Evolutionary conservation across 1,140 invertebrate genomes (phyloP), one percentile per base, ranked within the genome.

Genomic region (Radopholus similis): DNA sequence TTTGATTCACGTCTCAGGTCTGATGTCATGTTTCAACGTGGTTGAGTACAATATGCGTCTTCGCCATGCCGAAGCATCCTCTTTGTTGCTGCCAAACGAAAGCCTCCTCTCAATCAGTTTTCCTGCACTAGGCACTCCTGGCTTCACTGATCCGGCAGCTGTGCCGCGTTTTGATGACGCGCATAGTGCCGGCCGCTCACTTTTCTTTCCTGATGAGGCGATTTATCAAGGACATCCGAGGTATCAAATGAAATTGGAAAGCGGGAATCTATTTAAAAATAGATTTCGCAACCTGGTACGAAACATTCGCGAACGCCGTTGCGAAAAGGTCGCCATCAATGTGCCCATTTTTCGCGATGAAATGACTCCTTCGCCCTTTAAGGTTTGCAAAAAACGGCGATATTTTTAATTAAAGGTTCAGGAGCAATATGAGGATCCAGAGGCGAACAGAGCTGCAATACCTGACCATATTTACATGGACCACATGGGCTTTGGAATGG

Each of bases 401-500:
- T 32, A 1, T 32, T 65, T n/a, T 49, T 13, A 23, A 66, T 60
- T 40, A 67, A 75, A 34, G n/a, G 11, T 90, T 78, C 82, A 90
- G 84, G 86, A 93, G 87, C 86, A 90, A 87, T 84, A 91, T 84
- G 26, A 73, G 26, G 76, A 83, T 58, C 77, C 75, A 1, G 82
- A 83, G 34, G 74, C 78, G 8, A 67, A 69, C 26, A n/a, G 26
- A 30, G 74, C 68, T 44, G 75, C 76, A 1, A 73, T 72, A 47
- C 77, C 77, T 9, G 89, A 95, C 85, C 90, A 92, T 80, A 89
- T 97, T 66, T 93, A 95, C 76, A 89, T 98, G 89, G 95, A 99
- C 84, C 91, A 93, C 0, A 98, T 98, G 94, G 95, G 93, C 35
- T 98, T 98, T 84, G 96, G 96, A 42, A 98, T 98, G 96, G 95